Conservation (phyloP, 2,113 vertebrate genomes). For the Gymnocephalus cernua region DNA sequence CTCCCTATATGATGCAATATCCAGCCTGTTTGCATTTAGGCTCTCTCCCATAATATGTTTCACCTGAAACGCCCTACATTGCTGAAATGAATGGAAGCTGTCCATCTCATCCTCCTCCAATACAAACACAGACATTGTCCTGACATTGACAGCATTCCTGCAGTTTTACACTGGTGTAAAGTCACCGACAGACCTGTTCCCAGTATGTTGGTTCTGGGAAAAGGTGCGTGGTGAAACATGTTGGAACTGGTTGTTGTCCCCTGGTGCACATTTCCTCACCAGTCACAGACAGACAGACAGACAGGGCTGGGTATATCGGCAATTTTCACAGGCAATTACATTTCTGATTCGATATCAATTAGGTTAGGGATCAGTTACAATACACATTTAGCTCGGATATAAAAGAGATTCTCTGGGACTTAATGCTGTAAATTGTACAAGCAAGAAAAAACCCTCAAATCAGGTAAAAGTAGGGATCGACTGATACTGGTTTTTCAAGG, state of each 20-base stretch:
- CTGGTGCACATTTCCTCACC: background rate
- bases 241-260: conserved; percentile 57
- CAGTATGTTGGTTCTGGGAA: conserved; percentile 23
- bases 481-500: no score
- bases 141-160: background rate
- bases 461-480: no score
- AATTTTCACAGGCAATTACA: no score
- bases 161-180: background rate
- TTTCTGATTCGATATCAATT: no score
- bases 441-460: no score
- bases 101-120: conserved; percentile 12
- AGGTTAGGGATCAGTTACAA: no score
- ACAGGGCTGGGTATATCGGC: no score
- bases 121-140: conserved; percentile 20
- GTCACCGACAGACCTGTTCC: conserved; percentile 50
- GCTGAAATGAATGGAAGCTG: conserved; percentile 24
- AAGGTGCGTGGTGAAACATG: conserved; percentile 50
- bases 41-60: background rate
- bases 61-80: background rate
- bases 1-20: conserved; percentile 46
- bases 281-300: background rate
- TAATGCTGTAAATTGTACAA: no score
- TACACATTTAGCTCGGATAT: no score
- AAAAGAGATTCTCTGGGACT: no score
- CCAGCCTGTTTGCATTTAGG: background rate